These are phyloP conservation scores for Eilema griseolum DNA, from an alignment of 2,888 invertebrate species.

Conservation along the genomic window DNA sequence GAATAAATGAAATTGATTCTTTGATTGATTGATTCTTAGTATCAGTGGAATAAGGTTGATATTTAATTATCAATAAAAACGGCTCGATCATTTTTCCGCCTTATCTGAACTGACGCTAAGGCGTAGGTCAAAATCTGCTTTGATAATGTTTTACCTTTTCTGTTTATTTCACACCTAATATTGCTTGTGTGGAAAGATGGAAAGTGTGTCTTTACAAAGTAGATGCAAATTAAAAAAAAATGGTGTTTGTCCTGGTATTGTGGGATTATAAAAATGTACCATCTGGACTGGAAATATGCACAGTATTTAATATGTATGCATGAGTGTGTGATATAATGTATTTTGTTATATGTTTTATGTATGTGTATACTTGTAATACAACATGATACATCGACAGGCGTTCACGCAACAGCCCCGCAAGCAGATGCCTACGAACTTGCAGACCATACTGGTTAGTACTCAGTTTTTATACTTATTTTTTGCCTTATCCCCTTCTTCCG, in stretches of 20 bases:
- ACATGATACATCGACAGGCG: constrained; percentile 28
- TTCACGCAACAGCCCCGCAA: constrained; percentile 26
- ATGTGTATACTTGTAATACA: constrained; percentile 4
- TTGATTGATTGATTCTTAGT: too few species aligned
- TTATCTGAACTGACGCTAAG: too few species aligned
- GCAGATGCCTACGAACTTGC: constrained; percentile 20
- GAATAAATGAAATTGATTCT: too few species aligned
- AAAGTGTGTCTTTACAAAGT: neutral
- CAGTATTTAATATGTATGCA: neutral
- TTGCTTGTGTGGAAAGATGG: neutral
- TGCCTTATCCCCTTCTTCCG: neutral
- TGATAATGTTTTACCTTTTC: neutral
- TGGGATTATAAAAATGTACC: neutral
- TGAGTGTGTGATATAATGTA: neutral
- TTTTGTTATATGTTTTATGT: neutral
- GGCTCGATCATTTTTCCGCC: too few species aligned
- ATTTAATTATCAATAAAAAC: too few species aligned
- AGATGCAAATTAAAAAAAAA: neutral
- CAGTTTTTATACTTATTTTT: neutral
- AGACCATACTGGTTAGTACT: constrained; percentile 22
- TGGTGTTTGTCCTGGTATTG: constrained; percentile 4
- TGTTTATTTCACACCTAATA: neutral
- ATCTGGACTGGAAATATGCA: neutral
- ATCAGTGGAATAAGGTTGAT: too few species aligned
- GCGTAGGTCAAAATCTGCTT: too few species aligned